Conservation (phyloP, 2,797 vertebrate species). For the Artibeus lituratus region DNA sequence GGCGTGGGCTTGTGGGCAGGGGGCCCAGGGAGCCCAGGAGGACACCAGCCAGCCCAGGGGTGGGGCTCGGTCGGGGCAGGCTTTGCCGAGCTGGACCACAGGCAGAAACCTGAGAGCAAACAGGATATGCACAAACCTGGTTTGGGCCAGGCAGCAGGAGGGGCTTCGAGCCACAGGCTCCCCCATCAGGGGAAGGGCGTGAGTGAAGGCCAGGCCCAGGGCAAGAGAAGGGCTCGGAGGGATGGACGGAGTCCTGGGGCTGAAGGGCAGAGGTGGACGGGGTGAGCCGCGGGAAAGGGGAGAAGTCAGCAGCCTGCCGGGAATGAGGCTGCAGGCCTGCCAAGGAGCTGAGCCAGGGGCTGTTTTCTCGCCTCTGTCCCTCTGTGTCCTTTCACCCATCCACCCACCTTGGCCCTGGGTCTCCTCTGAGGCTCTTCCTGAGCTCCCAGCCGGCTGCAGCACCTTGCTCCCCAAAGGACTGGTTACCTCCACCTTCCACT, state of each 20-base stretch:
- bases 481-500: background rate
- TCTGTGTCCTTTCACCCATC: background rate
- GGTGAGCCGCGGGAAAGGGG: rapidly evolving
- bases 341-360: background rate
- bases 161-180: rapidly evolving
- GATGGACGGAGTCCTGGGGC: background rate
- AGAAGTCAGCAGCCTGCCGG: no score
- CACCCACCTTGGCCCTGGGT: rapidly evolving
- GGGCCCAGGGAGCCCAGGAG: no score
- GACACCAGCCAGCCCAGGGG: background rate
- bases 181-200: background rate
- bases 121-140: no score
- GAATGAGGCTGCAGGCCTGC: no score
- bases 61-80: rapidly evolving
- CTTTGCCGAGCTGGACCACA: rapidly evolving
- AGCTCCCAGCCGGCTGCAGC: background rate
- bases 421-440: background rate
- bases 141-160: rapidly evolving
- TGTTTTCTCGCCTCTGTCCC: background rate
- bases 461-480: background rate
- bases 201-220: background rate
- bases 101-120: background rate
- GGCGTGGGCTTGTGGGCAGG: rapidly evolving
- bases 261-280: rapidly evolving
- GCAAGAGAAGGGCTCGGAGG: background rate